Evolutionary conservation across 2,888 invertebrate genomes (phyloP).

Genomic region (Cantharis flavilabris): DNA sequence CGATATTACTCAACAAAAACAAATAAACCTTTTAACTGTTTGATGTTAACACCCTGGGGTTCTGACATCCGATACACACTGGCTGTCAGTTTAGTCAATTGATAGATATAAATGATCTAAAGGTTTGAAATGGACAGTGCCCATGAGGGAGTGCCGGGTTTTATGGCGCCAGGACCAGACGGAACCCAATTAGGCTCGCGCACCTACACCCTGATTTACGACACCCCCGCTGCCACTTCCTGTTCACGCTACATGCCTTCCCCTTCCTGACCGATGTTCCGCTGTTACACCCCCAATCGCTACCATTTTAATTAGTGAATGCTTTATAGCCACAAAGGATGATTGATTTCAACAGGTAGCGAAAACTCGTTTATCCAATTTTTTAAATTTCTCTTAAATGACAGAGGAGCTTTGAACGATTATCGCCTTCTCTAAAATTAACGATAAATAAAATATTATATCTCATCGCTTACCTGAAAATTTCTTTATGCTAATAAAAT

Average conservation of each 20-base stretch:
- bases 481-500: background rate
- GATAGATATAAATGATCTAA: slow-evolving; percentile 44
- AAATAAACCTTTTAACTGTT: slow-evolving; percentile 34
- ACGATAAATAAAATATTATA: background rate
- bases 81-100: slow-evolving; percentile 31
- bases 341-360: slow-evolving; percentile 44
- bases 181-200: slow-evolving; percentile 53
- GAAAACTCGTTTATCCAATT: background rate
- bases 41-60: slow-evolving; percentile 38
- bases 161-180: slow-evolving; percentile 53
- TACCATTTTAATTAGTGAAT: slow-evolving; percentile 45
- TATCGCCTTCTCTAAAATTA: background rate
- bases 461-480: background rate
- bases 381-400: background rate
- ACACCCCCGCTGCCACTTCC: slow-evolving; percentile 51
- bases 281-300: slow-evolving; percentile 34
- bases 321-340: slow-evolving; percentile 35
- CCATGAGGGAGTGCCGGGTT: slow-evolving; percentile 44
- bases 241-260: slow-evolving; percentile 45
- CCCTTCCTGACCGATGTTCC: slow-evolving; percentile 31
- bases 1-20: slow-evolving; percentile 7
- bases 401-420: background rate
- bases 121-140: slow-evolving; percentile 37
- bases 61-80: slow-evolving; percentile 36
- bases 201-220: slow-evolving; percentile 55